Conservation (phyloP, 2,888 invertebrate species). For the Callosobruchus maculatus region DNA sequence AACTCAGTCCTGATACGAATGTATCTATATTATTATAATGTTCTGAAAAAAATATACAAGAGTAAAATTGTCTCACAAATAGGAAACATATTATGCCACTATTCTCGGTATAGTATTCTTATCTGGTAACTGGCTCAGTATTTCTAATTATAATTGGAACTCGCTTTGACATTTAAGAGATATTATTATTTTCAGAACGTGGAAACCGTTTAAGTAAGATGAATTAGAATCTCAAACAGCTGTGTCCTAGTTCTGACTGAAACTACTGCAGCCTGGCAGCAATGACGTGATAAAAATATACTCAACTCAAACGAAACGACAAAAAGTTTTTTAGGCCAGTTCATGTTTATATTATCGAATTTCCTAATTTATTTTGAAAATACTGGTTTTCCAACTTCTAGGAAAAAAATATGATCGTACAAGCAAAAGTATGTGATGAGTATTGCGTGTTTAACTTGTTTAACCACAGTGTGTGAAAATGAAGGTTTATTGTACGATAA, state of each 20-base stretch:
- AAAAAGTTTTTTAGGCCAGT: not conserved
- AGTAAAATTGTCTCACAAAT: too few species aligned
- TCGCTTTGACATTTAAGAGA: not conserved
- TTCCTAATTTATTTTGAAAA: not conserved
- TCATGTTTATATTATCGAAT: not conserved
- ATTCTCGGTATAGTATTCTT: not conserved
- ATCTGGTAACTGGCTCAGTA: not conserved
- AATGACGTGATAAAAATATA: not conserved
- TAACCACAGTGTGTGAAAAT: too few species aligned
- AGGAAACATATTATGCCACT: too few species aligned
- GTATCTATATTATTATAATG: too few species aligned
- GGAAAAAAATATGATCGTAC: too few species aligned
- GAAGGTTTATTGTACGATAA: too few species aligned
- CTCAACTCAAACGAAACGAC: not conserved
- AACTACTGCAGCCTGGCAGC: not conserved
- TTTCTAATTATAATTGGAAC: not conserved
- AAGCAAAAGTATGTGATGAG: too few species aligned
- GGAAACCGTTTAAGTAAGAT: not conserved
- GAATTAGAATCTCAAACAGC: not conserved
- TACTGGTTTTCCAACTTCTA: not conserved
- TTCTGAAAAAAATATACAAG: too few species aligned
- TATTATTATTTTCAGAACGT: not conserved
- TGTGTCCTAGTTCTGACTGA: not conserved
- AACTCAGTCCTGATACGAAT: too few species aligned
- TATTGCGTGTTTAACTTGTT: too few species aligned